Conservation (phyloP, 2,113 vertebrate species). For the Castor canadensis region DNA sequence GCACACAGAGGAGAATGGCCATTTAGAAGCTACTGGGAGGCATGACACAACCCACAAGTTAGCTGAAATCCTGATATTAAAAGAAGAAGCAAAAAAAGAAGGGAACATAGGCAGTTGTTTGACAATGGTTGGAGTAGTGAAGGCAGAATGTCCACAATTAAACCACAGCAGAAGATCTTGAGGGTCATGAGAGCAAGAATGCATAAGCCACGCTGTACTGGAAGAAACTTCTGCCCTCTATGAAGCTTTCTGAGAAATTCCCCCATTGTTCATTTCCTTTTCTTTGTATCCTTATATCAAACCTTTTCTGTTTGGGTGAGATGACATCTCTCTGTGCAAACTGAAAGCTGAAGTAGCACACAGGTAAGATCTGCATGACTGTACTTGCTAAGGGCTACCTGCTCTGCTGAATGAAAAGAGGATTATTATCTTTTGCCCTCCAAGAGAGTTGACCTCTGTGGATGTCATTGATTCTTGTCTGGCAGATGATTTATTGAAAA, state of each 20-base stretch:
- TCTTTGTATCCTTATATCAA: not conserved
- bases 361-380: not conserved
- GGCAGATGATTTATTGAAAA: not conserved
- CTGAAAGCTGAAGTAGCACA: not conserved
- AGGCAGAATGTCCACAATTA: not conserved
- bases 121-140: not conserved
- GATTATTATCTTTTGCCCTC: not conserved
- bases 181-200: not conserved
- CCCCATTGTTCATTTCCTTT: not conserved
- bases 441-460: not conserved
- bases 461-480: not conserved
- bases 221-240: not conserved
- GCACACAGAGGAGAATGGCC: not conserved
- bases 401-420: not conserved
- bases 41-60: not conserved
- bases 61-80: not conserved
- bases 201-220: not conserved
- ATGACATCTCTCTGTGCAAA: not conserved
- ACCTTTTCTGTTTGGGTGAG: not conserved
- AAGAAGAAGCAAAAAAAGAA: not conserved
- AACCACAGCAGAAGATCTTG: not conserved
- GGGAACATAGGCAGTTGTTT: not conserved
- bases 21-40: not conserved
- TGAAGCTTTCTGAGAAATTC: not conserved
- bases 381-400: not conserved